phyloP scores from a whole-genome alignment of 2,113 vertebrate genomes.

The Hippopotamus amphibius region DNA sequence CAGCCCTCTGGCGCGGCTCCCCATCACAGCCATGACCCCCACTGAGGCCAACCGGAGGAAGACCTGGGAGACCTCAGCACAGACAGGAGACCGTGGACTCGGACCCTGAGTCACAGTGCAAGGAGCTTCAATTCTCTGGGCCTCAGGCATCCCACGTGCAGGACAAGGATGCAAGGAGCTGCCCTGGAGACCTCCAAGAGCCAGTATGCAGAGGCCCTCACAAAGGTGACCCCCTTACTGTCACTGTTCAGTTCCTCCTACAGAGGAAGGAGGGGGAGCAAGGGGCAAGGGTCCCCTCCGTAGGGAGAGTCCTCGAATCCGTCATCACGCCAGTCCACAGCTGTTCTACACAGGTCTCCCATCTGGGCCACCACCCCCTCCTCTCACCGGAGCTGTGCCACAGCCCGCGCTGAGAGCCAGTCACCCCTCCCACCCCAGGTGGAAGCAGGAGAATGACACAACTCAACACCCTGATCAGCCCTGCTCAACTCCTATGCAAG shows the following conservation, averaged over 20 bases:
- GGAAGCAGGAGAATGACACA: slow-evolving; percentile 52
- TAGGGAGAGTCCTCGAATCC: neutral
- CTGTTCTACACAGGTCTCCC: neutral
- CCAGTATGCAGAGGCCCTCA: too few species aligned
- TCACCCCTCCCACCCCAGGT: slow-evolving; percentile 28
- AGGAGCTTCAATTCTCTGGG: neutral
- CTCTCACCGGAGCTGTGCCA: neutral
- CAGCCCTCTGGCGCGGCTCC: neutral
- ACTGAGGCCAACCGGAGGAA: neutral
- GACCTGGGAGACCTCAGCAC: neutral
- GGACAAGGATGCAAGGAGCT: neutral
- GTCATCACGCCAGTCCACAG: neutral
- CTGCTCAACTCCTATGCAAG: neutral
- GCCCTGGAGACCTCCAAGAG: neutral
- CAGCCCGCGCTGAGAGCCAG: neutral
- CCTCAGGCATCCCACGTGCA: neutral
- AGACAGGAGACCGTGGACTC: neutral
- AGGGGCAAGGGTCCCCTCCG: neutral
- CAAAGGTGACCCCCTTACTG: neutral
- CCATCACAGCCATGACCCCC: neutral
- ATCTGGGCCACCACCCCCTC: neutral
- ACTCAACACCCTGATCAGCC: slow-evolving; percentile 59
- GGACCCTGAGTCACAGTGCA: neutral
- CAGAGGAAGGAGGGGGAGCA: neutral
- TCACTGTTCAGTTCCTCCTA: neutral